Conservation (phyloP, 2,888 invertebrate genomes). For the Pammene fasciana region DNA sequence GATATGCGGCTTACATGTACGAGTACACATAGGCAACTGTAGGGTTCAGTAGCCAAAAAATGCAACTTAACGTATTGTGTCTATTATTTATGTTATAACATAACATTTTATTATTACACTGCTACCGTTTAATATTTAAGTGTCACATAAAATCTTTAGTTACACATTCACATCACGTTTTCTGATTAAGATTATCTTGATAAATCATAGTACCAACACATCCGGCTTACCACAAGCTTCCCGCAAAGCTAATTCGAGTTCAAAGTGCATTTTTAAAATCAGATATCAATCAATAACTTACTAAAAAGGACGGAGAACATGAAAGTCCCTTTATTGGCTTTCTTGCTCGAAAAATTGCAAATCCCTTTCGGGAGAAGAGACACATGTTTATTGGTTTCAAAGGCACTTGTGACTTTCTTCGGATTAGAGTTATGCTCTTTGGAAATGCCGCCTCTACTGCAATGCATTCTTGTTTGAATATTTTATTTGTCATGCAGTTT, state of each 20-base stretch:
- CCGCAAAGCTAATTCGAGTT: conserved; percentile 26
- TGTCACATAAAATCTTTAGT: background rate
- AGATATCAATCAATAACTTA: conserved; percentile 38
- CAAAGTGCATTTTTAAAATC: conserved; percentile 37
- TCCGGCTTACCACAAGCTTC: conserved; percentile 17
- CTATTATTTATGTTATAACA: too few species aligned
- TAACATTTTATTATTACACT: too few species aligned
- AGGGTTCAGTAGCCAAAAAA: too few species aligned
- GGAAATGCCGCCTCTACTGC: conserved; percentile 42
- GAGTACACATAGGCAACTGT: too few species aligned
- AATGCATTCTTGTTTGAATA: conserved; percentile 46
- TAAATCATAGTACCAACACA: conserved; percentile 16
- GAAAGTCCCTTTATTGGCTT: conserved; percentile 67
- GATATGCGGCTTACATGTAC: too few species aligned
- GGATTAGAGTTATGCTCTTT: conserved; percentile 7
- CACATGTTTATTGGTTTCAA: conserved; percentile 3
- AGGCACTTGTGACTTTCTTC: background rate
- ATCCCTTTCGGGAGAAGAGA: background rate
- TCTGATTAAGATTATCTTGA: background rate
- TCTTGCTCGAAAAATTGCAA: conserved; percentile 57
- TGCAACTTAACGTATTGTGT: too few species aligned
- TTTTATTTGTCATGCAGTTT: conserved; percentile 3
- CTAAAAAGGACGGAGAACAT: conserved; percentile 57
- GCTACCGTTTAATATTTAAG: too few species aligned
- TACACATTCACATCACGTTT: background rate